These are phyloP conservation scores for Channa maculata DNA, from an alignment of 2,113 vertebrate species.

Conservation along the genomic window DNA sequence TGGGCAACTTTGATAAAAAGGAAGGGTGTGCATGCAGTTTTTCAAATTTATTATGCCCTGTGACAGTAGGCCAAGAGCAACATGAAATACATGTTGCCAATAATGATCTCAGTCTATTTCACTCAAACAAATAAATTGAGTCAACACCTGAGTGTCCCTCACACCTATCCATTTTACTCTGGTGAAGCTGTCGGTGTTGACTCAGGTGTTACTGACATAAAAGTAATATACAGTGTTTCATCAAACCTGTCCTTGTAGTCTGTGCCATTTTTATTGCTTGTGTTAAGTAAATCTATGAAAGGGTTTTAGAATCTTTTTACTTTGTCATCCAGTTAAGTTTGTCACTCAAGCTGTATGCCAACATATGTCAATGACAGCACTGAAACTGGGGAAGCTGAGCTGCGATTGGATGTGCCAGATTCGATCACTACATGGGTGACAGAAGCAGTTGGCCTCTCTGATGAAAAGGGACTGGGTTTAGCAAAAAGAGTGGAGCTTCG, in stretches of 20 bases:
- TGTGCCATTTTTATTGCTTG: conserved; percentile 12
- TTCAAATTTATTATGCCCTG: conserved; percentile 58
- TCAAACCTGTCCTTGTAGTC: conserved; percentile 41
- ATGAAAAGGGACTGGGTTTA: conserved; percentile 86
- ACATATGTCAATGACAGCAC: conserved; percentile 68
- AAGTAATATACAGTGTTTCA: conserved; percentile 42
- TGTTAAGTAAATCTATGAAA: conserved; percentile 26
- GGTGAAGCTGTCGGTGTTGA: conserved; percentile 68
- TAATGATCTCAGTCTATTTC: conserved; percentile 68
- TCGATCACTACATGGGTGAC: conserved; percentile 95
- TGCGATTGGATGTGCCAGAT: conserved; percentile 88
- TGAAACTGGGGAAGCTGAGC: conserved; percentile 83
- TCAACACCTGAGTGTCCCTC: conserved; percentile 64
- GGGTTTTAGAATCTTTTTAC: conserved; percentile 4
- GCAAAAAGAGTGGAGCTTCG: conserved; percentile 84
- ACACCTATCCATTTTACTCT: conserved; percentile 38
- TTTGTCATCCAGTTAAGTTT: conserved; percentile 5
- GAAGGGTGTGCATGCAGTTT: conserved; percentile 47
- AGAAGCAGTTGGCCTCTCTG: conserved; percentile 86
- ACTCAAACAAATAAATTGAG: conserved; percentile 57
- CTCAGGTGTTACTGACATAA: conserved; percentile 64
- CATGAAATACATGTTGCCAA: conserved; percentile 55
- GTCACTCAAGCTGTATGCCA: conserved; percentile 10
- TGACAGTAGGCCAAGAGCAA: conserved; percentile 66
- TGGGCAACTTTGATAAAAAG: conserved; percentile 68